Percentiles rank a stretch among this genome's conserved stretches.
Evolutionary conservation across 2,888 invertebrate genomes (phyloP).

Genomic region (Drosophila anomalata): DNA sequence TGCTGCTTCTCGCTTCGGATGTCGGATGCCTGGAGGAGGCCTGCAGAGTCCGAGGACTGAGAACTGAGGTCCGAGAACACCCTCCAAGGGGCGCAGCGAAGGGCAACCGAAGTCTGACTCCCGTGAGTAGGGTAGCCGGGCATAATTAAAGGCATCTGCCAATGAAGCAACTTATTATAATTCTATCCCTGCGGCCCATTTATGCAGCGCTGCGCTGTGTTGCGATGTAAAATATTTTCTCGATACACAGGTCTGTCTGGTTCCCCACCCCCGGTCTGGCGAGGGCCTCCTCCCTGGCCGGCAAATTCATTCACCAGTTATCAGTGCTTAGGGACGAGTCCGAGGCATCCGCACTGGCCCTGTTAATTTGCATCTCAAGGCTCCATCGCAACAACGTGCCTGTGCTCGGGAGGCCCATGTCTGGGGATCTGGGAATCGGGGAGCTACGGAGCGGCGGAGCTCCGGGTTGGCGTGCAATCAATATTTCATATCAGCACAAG

Average conservation of each 20-base stretch:
- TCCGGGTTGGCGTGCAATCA: conserved; percentile 74
- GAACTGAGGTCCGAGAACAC: conserved; percentile 11
- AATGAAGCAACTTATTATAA: conserved; percentile 81
- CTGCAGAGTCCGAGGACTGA: conserved; percentile 4
- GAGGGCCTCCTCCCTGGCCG: background rate
- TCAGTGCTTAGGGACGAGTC: conserved; percentile 27
- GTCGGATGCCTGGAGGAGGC: conserved; percentile 1
- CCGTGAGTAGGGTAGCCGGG: conserved; percentile 38
- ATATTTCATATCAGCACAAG: conserved; percentile 83
- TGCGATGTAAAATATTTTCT: conserved; percentile 41
- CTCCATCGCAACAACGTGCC: conserved; percentile 17
- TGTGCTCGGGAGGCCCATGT: conserved; percentile 6
- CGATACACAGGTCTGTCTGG: conserved; percentile 40
- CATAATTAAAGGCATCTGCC: conserved; percentile 73
- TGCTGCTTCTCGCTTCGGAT: background rate
- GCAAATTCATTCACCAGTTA: conserved; percentile 52
- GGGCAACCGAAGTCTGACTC: conserved; percentile 7
- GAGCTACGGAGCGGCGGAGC: conserved; percentile 1
- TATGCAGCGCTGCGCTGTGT: conserved; percentile 39
- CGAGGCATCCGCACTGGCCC: conserved; percentile 18
- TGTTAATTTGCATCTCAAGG: conserved; percentile 64
- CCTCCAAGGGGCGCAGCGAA: conserved; percentile 8
- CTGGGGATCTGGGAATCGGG: conserved; percentile 1
- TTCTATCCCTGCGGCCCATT: conserved; percentile 76
- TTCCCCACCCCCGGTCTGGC: conserved; percentile 5